Evolutionary conservation across 1,140 invertebrate species (phyloP).

Genomic region (Nephila pilipes): DNA sequence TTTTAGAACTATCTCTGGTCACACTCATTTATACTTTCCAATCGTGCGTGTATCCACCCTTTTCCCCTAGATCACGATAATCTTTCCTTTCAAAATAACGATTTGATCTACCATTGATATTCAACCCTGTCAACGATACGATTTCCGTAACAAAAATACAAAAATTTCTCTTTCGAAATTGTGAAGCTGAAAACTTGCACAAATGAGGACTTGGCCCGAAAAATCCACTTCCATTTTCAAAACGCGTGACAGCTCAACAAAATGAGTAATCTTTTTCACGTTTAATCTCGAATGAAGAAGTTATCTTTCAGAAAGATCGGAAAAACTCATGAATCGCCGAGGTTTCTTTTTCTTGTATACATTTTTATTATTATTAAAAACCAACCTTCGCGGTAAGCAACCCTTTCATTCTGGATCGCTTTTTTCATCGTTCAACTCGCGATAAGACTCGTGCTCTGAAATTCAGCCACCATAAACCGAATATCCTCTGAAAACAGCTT

Average conservation of each 20-base stretch:
- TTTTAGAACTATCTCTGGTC: not conserved
- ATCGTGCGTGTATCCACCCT: not conserved
- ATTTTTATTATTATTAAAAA: not conserved
- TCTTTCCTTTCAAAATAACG: not conserved
- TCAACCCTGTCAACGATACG: not conserved
- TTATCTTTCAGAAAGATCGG: not conserved
- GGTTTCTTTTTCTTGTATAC: not conserved
- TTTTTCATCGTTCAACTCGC: not conserved
- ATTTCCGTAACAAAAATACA: not conserved
- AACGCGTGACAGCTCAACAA: not conserved
- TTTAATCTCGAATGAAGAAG: not conserved
- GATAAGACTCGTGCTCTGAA: not conserved
- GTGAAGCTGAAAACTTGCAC: not conserved
- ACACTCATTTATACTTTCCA: not conserved
- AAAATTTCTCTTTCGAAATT: not conserved
- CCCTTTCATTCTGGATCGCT: not conserved
- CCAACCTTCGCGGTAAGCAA: not conserved
- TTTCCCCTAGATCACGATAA: not conserved
- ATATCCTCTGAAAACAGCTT: too few relatives aligned
- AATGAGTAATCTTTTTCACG: not conserved
- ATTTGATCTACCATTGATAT: slow-evolving; percentile 1
- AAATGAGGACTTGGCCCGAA: not conserved
- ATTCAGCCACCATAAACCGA: not conserved
- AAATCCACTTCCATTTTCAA: not conserved
- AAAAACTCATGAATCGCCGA: too few relatives aligned